Base-by-base conservation (phyloP, 2,888 invertebrate species). In the Ditula angustiorana region DNA sequence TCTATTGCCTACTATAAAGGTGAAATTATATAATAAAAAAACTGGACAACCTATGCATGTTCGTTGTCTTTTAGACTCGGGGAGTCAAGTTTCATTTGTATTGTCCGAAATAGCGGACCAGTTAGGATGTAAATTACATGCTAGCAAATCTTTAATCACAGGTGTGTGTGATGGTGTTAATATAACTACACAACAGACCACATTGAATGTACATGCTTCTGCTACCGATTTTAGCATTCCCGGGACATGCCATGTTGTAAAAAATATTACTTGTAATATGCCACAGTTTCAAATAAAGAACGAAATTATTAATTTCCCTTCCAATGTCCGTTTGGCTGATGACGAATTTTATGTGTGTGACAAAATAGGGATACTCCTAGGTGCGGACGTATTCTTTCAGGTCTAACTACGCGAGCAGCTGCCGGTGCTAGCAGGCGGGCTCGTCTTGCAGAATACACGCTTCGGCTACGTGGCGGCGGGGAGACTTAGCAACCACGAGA, bases 71-170 rank as follows among this genome's bases (percentile, higher is more conserved):
- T 13, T 57, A 23, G 57, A 57, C n/a, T 30, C 46, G 0, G 44
- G 46, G 13, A 46, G 46, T 23, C 57, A 57, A n/a, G 41, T 57
- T 30, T 44, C 57, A 2, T 57, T 57, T 46, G 5, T 57, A 5
- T 10, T 1, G n/a, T 46, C 44, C 0, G 57, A 46, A 4, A 10
- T 57, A n/a, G 30, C 46, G 5, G 21, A 57, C 8, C 2, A 30
- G n/a, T 8, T 46, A 13, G n/a, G 46, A 1, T 57, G 57, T 46
- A 19, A 11, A 1, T 46, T 57, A 21, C 28, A 46, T 0, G 7
- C 19, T 13, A n/a, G n/a, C 23, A 26, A 46, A 8, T 8, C 28
- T 10, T 0, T n/a, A 7, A 21, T 57, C 0, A 28, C 5, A 2
- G 57, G 57, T 30, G 57, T 57, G 30, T 57, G 57, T 30, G 57